Conservation (phyloP, 2,888 invertebrate genomes). For the Plebejus melissa region DNA sequence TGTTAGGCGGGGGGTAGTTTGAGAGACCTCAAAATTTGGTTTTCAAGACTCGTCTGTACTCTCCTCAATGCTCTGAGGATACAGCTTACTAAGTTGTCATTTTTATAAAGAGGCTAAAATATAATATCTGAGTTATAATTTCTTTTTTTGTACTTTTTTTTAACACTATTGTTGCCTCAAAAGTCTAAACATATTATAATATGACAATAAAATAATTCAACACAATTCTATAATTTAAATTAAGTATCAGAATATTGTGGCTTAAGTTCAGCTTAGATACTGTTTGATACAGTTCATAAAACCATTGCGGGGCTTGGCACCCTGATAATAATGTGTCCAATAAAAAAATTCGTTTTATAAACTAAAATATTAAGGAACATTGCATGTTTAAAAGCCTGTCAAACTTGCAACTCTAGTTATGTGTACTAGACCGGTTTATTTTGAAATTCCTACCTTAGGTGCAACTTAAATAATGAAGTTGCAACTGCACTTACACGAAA, state of each 20-base stretch:
- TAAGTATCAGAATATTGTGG: background rate
- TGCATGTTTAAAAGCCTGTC: background rate
- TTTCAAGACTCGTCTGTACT: background rate
- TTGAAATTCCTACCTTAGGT: background rate
- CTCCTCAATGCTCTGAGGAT: background rate
- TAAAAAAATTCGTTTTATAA: background rate
- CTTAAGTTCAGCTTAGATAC: background rate
- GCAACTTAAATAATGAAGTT: background rate
- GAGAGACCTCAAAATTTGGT: background rate
- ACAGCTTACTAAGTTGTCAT: conserved; percentile 22
- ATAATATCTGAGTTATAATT: conserved; percentile 28
- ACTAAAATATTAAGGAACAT: background rate
- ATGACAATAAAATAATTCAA: conserved; percentile 10
- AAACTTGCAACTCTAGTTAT: background rate
- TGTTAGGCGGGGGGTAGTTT: background rate
- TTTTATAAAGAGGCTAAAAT: conserved; percentile 36
- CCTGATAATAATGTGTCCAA: background rate
- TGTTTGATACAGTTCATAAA: background rate
- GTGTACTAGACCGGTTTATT: background rate
- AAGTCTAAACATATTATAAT: background rate
- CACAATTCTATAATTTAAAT: background rate
- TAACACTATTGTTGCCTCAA: conserved; percentile 5
- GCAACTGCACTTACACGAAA: background rate
- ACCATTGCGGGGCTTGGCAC: background rate
- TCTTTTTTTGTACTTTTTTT: conserved; percentile 13